A percentile compares a stretch with the other conserved stretches of the same genome.
Conservation (phyloP, 2,888 invertebrate species). For the Kryphioiulus occultus region DNA sequence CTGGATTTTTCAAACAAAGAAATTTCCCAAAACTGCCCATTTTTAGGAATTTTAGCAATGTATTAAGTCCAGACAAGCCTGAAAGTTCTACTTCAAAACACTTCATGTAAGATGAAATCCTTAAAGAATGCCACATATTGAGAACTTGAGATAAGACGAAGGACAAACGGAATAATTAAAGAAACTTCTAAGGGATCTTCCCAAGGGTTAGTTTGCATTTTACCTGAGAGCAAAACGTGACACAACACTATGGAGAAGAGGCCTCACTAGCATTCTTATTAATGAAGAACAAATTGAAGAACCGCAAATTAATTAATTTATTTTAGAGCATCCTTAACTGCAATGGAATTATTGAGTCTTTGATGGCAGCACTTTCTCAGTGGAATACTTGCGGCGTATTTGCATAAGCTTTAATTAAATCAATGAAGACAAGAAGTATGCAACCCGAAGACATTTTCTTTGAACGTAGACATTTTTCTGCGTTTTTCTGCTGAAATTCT, state of each 20-base stretch:
- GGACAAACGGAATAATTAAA: background rate
- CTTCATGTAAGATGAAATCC: background rate
- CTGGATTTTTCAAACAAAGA: no score
- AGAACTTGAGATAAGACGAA: background rate
- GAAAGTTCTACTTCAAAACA: background rate
- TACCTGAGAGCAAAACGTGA: background rate
- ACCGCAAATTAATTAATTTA: background rate
- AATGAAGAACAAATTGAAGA: background rate
- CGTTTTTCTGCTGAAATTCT: background rate
- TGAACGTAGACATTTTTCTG: background rate
- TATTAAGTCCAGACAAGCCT: background rate
- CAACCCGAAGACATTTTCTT: background rate
- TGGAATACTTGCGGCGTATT: background rate
- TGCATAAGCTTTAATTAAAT: conserved; percentile 3
- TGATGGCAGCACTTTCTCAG: background rate
- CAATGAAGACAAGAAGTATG: background rate
- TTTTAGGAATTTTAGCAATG: no score
- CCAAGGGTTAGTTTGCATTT: background rate
- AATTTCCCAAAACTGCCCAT: no score
- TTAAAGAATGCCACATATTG: background rate
- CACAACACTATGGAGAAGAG: background rate
- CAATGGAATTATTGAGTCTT: background rate
- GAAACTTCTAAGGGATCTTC: background rate
- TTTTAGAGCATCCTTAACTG: background rate
- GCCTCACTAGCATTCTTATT: background rate